phyloP scores from a whole-genome alignment of 2,888 invertebrate genomes.

The Dasypolia templi region DNA sequence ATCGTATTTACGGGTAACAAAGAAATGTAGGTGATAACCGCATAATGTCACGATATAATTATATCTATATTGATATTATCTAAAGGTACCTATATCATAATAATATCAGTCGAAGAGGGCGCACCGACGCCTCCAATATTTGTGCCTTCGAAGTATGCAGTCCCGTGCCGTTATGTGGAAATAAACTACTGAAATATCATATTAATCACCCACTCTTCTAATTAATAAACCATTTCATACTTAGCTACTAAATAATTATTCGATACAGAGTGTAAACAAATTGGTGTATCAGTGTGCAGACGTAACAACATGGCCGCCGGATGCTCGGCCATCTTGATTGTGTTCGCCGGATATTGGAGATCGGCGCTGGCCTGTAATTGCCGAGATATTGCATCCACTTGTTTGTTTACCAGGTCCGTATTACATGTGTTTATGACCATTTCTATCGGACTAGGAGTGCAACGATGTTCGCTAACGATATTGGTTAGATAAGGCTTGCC shows the following conservation, averaged over 20 bases:
- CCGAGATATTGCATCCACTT: slow-evolving; percentile 75
- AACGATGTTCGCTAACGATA: slow-evolving; percentile 10
- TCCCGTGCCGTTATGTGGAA: neutral
- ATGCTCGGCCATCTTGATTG: slow-evolving; percentile 86
- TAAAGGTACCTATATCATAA: too few species aligned
- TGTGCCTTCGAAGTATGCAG: neutral
- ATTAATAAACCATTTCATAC: neutral
- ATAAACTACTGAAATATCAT: neutral
- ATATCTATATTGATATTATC: too few species aligned
- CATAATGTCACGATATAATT: neutral
- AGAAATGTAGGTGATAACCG: neutral
- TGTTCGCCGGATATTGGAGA: slow-evolving; percentile 78
- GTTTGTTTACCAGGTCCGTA: slow-evolving; percentile 69
- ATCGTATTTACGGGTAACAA: neutral
- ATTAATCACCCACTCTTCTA: neutral
- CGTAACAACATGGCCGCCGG: slow-evolving; percentile 77
- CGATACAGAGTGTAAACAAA: slow-evolving; percentile 62
- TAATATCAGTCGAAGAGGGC: neutral
- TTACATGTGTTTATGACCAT: slow-evolving; percentile 29
- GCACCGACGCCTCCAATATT: neutral
- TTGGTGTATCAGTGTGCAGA: slow-evolving; percentile 54
- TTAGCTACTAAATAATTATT: slow-evolving; percentile 27
- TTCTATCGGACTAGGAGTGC: slow-evolving; percentile 6
- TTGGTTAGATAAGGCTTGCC: neutral
- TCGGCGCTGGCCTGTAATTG: slow-evolving; percentile 75